phyloP scores from a whole-genome alignment of 2,797 vertebrate species.

The Rhynchotus rufescens region DNA sequence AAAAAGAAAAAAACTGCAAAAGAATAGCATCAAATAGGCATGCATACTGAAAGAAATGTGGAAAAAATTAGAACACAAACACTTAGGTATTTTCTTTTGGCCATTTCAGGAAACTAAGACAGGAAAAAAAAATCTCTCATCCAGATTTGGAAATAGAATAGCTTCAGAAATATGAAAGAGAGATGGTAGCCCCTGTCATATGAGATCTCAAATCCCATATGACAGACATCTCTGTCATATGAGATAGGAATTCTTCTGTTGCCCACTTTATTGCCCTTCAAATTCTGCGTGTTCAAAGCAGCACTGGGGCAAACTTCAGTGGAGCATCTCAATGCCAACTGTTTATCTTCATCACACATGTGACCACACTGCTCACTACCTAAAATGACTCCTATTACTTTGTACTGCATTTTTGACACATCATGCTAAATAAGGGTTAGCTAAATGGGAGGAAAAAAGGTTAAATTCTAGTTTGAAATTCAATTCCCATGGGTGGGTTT shows the following conservation, averaged over 20 bases:
- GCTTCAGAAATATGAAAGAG: neutral
- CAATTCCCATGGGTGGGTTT: accelerated
- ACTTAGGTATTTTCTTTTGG: neutral
- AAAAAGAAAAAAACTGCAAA: neutral
- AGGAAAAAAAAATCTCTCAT: neutral
- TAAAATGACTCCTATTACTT: neutral
- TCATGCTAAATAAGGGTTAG: accelerated
- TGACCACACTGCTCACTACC: neutral
- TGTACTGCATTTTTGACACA: neutral
- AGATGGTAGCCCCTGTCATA: neutral
- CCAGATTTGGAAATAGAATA: neutral
- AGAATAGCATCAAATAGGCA: neutral
- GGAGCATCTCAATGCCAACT: neutral
- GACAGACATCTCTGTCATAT: too few relatives aligned
- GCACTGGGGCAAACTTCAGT: neutral
- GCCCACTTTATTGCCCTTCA: neutral
- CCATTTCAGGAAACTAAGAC: neutral
- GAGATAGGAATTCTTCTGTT: neutral
- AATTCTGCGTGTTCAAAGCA: neutral
- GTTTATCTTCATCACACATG: neutral
- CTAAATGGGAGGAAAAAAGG: neutral
- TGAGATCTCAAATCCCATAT: too few relatives aligned
- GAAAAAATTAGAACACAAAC: neutral
- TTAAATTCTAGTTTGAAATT: neutral
- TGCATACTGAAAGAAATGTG: neutral